These are phyloP conservation scores for Cyprinodon brontotheroides DNA, from an alignment of 2,113 vertebrate genomes.

Conservation along the genomic window DNA sequence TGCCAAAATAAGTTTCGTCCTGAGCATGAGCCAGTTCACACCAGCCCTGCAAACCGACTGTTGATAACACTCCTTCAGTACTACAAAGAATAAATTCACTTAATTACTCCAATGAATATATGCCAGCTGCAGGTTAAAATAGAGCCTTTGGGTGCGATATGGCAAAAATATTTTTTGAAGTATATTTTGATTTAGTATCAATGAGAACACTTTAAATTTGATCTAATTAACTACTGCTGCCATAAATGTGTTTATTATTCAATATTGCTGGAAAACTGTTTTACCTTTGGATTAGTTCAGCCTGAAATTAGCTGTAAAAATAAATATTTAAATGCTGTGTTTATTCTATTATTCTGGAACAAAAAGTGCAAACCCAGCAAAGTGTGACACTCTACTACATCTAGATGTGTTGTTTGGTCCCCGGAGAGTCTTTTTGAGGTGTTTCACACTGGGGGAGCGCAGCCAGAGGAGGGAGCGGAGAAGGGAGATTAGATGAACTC, in stretches of 20 bases:
- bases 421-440: constrained; percentile 30
- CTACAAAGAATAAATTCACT: too few species aligned
- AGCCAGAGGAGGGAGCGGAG: constrained; percentile 16
- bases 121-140: too few species aligned
- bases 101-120: too few species aligned
- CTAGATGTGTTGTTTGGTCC: constrained; percentile 25
- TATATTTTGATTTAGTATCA: background rate
- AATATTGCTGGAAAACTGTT: background rate
- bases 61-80: background rate
- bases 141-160: too few species aligned
- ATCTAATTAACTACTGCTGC: background rate
- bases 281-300: too few species aligned
- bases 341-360: background rate
- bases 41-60: background rate
- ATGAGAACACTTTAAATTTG: background rate
- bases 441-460: constrained; percentile 40
- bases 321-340: background rate
- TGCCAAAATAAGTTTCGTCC: background rate
- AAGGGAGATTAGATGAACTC: constrained; percentile 42
- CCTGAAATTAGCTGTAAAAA: background rate
- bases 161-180: too few species aligned
- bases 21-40: background rate
- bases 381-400: constrained; percentile 24
- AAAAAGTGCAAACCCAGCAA: constrained; percentile 1
- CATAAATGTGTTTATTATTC: background rate